Conservation (phyloP, 1,140 invertebrate genomes). For the Musca domestica region DNA sequence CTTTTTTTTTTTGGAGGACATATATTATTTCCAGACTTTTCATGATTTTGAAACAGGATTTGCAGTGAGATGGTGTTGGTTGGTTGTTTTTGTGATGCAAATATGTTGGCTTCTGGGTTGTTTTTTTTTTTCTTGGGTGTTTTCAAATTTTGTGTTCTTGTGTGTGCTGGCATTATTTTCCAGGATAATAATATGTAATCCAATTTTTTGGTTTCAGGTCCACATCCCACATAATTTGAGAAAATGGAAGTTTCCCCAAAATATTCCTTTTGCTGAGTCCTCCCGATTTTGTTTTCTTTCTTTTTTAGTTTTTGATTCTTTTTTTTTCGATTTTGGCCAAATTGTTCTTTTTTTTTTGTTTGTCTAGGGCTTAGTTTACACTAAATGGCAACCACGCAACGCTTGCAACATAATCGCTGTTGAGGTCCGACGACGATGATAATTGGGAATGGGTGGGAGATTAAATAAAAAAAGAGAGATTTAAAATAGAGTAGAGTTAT, state of each 20-base stretch:
- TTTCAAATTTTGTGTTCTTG: too few relatives aligned
- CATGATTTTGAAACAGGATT: not conserved
- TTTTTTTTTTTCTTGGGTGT: too few relatives aligned
- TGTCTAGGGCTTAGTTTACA: slow-evolving; percentile 10
- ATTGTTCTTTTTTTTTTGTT: not conserved
- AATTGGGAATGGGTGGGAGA: not conserved
- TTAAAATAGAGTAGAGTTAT: not conserved
- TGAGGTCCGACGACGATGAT: not conserved
- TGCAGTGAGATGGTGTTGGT: not conserved
- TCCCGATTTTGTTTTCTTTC: not conserved
- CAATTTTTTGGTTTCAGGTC: too few relatives aligned
- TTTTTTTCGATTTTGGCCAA: not conserved
- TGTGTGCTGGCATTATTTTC: too few relatives aligned
- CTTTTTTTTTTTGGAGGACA: not conserved
- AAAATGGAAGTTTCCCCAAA: not conserved
- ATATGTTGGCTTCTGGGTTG: too few relatives aligned
- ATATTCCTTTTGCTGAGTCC: not conserved
- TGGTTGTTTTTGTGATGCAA: too few relatives aligned
- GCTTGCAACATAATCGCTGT: slow-evolving; percentile 31
- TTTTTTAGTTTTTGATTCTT: not conserved
- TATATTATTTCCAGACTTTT: not conserved
- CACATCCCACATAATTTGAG: not conserved
- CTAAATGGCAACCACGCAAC: slow-evolving; percentile 29
- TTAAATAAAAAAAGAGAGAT: not conserved
- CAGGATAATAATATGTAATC: too few relatives aligned